Evolutionary conservation across 1,140 invertebrate genomes (phyloP).

Genomic region (Cheumatopsyche charites): DNA sequence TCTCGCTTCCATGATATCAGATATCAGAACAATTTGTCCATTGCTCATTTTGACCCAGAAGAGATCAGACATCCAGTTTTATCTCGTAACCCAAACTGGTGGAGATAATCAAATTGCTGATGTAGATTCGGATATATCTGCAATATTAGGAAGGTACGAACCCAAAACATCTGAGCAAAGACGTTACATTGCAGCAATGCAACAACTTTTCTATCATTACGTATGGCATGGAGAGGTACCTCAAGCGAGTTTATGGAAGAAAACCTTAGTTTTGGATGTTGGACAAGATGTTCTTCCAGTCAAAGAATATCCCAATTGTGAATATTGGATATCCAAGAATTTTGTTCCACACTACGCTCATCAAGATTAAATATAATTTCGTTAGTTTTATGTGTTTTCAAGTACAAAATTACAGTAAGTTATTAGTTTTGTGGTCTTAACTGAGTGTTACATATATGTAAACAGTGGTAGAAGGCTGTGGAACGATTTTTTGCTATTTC

Average conservation of each 20-base stretch:
- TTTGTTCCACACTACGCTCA: conserved; percentile 73
- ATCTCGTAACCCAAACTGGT: conserved; percentile 71
- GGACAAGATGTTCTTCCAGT: conserved; percentile 70
- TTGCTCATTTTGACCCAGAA: conserved; percentile 68
- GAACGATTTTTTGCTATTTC: conserved; percentile 5
- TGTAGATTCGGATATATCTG: conserved; percentile 72
- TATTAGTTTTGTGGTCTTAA: not conserved
- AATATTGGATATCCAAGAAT: conserved; percentile 75
- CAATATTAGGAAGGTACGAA: conserved; percentile 78
- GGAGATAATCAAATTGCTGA: conserved; percentile 64
- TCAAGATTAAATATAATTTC: conserved; percentile 52
- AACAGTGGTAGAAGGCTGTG: not conserved
- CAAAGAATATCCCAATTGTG: conserved; percentile 71
- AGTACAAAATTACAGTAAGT: not conserved
- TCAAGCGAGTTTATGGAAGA: conserved; percentile 60
- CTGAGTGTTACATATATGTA: not conserved
- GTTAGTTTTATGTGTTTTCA: not conserved
- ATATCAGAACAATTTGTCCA: conserved; percentile 81
- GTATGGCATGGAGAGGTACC: conserved; percentile 73
- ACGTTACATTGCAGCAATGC: conserved; percentile 77
- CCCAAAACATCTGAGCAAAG: conserved; percentile 72
- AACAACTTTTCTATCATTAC: conserved; percentile 81
- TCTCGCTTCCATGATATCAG: conserved; percentile 74
- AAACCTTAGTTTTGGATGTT: conserved; percentile 65
- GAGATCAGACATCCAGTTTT: conserved; percentile 69